Evolutionary conservation across 2,888 invertebrate species (phyloP), one percentile per base, ranked within the genome.

Genomic region (Cosmia pyralina): DNA sequence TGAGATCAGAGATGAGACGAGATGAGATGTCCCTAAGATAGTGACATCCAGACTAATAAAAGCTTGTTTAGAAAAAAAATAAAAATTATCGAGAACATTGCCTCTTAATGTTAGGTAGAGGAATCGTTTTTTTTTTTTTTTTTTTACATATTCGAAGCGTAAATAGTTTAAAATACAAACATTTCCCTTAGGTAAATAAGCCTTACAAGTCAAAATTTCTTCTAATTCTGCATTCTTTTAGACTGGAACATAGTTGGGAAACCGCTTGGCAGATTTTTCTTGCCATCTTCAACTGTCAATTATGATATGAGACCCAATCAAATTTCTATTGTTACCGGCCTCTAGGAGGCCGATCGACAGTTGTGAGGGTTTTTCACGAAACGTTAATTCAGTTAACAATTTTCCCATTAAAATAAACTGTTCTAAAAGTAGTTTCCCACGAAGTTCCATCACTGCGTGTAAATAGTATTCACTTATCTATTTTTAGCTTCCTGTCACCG

Each of bases 401-500:
- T 53, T 53, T 11, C 13, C 2, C 0, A 22, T 53, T 53, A 11
- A 67, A 62, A 46, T 34, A 50, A 34, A 28, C 22, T 19, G 7
- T 48, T 71, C 4, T 63, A 48, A 19, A 59, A 28, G 0, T 28
- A 28, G 59, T 46, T 66, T 77, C 82, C 59, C 74, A 70, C 67
- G 63, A 22, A 28, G 11, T 28, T 28, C 13, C 8, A 11, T 11
- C 13, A n/a, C n/a, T n/a, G n/a, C 57, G 38, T 69, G 38, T 81
- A 50, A 77, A 77, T 59, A 52, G 13, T 46, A 22, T 68, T 53
- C 34, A 55, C 22, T 53, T 66, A n/a, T 62, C 38, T 67, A 57
- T 67, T 72, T 67, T 38, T 70, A 58, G 11, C 53, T 82, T 77
- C 78, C 82, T 64, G 80, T 81, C 57, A 59, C 67, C 22, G 1